These are phyloP conservation scores for Galerucella pusilla DNA, from an alignment of 2,888 invertebrate genomes.

Conservation along the genomic window DNA sequence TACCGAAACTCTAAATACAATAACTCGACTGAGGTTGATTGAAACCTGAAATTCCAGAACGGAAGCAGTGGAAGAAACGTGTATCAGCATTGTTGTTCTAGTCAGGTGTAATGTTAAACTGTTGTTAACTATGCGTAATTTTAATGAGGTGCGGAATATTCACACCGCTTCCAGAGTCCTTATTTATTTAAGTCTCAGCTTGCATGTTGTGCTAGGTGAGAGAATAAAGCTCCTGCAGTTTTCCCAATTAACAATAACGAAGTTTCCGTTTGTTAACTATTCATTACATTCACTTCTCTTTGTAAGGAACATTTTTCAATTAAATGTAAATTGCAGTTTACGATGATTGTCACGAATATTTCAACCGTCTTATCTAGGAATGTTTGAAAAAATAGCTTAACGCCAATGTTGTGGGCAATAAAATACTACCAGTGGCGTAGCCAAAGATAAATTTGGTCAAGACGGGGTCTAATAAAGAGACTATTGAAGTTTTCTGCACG, in stretches of 20 bases:
- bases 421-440: no score
- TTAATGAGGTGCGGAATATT: slow-evolving; percentile 9
- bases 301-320: slow-evolving; percentile 2
- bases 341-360: not conserved
- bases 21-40: not conserved
- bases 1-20: no score
- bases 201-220: slow-evolving; percentile 5
- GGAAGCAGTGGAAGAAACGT: not conserved
- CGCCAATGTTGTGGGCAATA: not conserved
- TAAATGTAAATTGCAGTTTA: not conserved
- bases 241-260: slow-evolving; percentile 15
- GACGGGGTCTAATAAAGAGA: no score
- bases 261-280: not conserved
- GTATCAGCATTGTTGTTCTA: slow-evolving; percentile 9
- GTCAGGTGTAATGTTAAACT: slow-evolving; percentile 2
- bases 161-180: not conserved
- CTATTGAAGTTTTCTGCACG: no score
- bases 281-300: slow-evolving; percentile 1
- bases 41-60: not conserved
- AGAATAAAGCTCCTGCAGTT: slow-evolving; percentile 7
- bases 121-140: not conserved
- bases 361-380: not conserved
- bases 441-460: no score
- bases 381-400: not conserved
- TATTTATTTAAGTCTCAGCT: not conserved